Evolutionary conservation across 2,113 vertebrate species (phyloP).

Genomic region (Meleagris gallopavo): DNA sequence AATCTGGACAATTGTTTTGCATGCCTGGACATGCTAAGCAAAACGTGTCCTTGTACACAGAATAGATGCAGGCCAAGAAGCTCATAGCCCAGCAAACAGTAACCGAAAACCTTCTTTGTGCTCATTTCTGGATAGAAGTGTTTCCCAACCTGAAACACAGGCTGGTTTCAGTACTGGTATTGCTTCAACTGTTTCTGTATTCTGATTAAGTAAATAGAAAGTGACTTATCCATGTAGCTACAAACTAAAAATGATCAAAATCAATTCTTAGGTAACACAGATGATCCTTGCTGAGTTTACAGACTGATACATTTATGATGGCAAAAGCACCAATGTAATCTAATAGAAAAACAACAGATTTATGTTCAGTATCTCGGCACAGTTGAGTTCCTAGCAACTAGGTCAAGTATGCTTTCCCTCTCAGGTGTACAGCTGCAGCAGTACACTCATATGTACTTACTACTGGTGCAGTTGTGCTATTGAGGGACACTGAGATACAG

Average conservation of each 20-base stretch:
- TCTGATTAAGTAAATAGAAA: neutral
- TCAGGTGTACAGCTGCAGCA: neutral
- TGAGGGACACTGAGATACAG: neutral
- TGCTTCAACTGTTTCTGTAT: neutral
- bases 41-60: neutral
- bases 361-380: neutral
- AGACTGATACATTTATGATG: neutral
- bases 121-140: neutral
- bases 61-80: neutral
- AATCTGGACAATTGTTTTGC: neutral
- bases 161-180: neutral
- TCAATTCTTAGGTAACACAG: neutral
- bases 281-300: neutral
- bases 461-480: rapidly evolving
- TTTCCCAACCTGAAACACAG: neutral
- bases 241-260: neutral
- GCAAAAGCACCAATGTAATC: neutral
- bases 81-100: neutral
- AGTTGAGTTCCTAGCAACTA: neutral
- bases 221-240: neutral
- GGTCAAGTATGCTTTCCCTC: neutral
- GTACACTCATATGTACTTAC: no score
- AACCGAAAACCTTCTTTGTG: neutral
- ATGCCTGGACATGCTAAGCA: neutral
- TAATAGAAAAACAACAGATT: neutral